Conservation (phyloP, 1,140 invertebrate genomes). For the Oncopeltus fasciatus region DNA sequence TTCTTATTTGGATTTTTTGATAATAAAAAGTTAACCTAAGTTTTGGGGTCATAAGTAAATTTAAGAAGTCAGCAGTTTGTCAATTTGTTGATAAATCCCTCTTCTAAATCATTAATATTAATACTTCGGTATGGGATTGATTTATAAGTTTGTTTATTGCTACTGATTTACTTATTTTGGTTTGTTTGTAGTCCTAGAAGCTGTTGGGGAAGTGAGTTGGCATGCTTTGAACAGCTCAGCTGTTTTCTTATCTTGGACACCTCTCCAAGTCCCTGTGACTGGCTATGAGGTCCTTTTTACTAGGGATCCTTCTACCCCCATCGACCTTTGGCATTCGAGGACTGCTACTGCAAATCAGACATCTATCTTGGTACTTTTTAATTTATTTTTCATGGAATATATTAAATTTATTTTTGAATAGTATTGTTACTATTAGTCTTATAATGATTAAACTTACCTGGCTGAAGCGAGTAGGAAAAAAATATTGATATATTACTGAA, state of each 20-base stretch:
- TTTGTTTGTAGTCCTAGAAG: slow-evolving; percentile 33
- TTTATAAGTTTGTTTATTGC: not conserved
- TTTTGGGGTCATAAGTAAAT: too few relatives aligned
- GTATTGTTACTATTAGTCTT: too few relatives aligned
- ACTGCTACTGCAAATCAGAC: slow-evolving; percentile 32
- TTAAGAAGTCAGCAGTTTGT: too few relatives aligned
- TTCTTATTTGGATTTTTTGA: too few relatives aligned
- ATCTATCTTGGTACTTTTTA: slow-evolving; percentile 22
- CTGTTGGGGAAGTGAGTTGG: slow-evolving; percentile 36
- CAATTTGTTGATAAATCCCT: too few relatives aligned
- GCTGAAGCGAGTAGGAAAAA: too few relatives aligned
- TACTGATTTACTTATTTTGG: not conserved
- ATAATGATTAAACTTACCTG: too few relatives aligned
- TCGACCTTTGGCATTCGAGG: slow-evolving; percentile 30
- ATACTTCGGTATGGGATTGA: too few relatives aligned
- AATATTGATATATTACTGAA: too few relatives aligned
- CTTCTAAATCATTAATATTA: too few relatives aligned
- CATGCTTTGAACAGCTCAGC: slow-evolving; percentile 33
- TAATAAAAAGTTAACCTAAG: too few relatives aligned
- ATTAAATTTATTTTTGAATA: too few relatives aligned
- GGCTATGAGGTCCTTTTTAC: slow-evolving; percentile 33
- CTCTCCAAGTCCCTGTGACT: slow-evolving; percentile 33
- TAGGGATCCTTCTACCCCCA: slow-evolving; percentile 28
- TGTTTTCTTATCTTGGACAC: slow-evolving; percentile 35
- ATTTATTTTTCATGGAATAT: not conserved